Evolutionary conservation across 2,113 vertebrate genomes (phyloP), one percentile per base, ranked within the genome.

Genomic region (Plecturocebus donacophilus): DNA sequence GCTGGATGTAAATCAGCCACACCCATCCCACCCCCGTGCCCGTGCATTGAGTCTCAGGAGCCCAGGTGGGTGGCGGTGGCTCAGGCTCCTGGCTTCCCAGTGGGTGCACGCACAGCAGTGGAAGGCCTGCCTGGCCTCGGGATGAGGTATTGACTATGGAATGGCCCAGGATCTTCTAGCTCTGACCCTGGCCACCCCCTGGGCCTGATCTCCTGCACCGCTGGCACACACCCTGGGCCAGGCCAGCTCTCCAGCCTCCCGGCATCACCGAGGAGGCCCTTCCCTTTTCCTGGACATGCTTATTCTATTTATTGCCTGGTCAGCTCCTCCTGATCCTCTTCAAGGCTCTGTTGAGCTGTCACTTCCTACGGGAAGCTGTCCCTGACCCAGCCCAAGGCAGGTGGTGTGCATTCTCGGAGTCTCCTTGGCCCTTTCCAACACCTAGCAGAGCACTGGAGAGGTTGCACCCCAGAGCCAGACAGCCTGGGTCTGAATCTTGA

Each of bases 1-100:
- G 95, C 81, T n/a, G 42, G 13, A 98, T 98, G 98, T 98, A 99
- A 99, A 99, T 99, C 0, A 87, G 68, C 77, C 0, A 0, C 76
- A 11, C 3, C 0, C 32, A 0, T 16, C 64, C 17, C 1, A 21
- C n/a, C 38, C 88, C 71, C 0, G 58, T 73, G 68, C 92, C 97
- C 96, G 97, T 2, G 79, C 66, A 4, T 2, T 4, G 1, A 6
- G 76, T 35, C 91, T 32, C 40, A 23, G 32, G 38, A 71, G n/a
- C n/a, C 47, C 6, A 32, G 35, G n/a, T n/a, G 45, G 56, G 45
- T 8, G 8, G 27, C 17, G 1, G 1, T 30, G 27, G 40, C 42
- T 42, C 1, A 6, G 5, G 54, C 8, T 77, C 30, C 12, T 4
- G 14, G 61, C 13, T 8, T n/a, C 8, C 40, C 12, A 1, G 30